Percentiles rank a stretch among this genome's conserved stretches.
Conservation (phyloP, 2,888 invertebrate genomes). For the Nymphalis urticae region DNA sequence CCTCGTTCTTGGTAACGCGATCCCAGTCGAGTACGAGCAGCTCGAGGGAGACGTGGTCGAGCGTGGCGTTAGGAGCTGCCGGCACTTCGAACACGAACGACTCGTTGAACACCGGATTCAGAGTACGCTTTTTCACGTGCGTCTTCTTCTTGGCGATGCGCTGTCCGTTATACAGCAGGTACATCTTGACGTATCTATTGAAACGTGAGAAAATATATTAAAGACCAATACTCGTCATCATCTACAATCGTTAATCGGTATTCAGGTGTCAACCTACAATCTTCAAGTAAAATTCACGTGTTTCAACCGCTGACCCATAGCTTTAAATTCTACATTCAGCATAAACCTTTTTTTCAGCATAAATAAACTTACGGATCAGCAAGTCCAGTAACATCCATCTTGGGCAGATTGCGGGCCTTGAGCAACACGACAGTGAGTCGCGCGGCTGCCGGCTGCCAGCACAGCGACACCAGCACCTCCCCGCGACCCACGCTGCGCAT, state of each 20-base stretch:
- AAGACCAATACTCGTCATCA: no score
- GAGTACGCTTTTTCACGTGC: conserved; percentile 98
- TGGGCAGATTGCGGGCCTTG: conserved; percentile 98
- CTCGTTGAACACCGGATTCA: conserved; percentile 99
- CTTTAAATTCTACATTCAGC: neutral
- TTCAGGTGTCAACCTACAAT: no score
- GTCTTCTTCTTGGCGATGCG: conserved; percentile 99
- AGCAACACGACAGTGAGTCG: conserved; percentile 97
- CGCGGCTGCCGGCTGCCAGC: conserved; percentile 98
- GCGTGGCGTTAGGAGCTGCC: conserved; percentile 85
- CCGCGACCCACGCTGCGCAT: conserved; percentile 96
- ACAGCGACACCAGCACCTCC: conserved; percentile 96
- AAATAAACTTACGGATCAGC: conserved; percentile 94
- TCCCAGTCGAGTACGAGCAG: conserved; percentile 97
- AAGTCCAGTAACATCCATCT: conserved; percentile 98
- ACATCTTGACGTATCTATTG: conserved; percentile 92
- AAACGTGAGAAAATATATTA: neutral
- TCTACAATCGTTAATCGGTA: no score
- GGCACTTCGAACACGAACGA: conserved; percentile 99
- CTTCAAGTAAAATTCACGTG: no score
- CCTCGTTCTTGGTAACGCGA: conserved; percentile 98
- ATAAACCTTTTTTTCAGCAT: neutral
- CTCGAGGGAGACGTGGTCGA: conserved; percentile 92
- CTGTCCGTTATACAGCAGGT: conserved; percentile 97
- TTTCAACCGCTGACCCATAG: no score